Percentiles rank a stretch among this genome's conserved stretches.
Evolutionary conservation across 2,113 vertebrate species (phyloP).

Genomic region (Microtus richardsoni): DNA sequence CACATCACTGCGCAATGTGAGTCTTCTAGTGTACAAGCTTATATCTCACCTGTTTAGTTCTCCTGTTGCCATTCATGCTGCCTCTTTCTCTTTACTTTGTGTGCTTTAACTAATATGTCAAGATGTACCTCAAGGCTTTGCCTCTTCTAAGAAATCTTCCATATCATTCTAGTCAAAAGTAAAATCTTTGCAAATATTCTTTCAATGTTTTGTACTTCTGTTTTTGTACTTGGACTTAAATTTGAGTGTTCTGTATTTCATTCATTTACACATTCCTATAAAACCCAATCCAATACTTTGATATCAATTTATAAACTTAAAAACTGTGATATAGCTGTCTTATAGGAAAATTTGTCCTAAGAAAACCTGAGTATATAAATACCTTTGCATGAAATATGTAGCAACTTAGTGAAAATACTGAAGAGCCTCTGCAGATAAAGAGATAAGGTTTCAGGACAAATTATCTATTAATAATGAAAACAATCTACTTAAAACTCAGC

Average conservation of each 20-base stretch:
- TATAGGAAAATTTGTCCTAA: conserved; percentile 1
- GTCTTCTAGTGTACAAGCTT: background rate
- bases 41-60: background rate
- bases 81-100: background rate
- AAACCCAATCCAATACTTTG: background rate
- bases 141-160: conserved; percentile 3
- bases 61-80: background rate
- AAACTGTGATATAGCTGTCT: background rate
- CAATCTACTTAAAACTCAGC: conserved; percentile 1
- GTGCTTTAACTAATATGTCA: background rate
- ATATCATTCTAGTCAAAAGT: background rate
- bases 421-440: background rate
- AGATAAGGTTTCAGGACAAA: conserved; percentile 27
- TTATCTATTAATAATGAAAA: conserved; percentile 38
- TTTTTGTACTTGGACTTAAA: background rate
- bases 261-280: background rate
- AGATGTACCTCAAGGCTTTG: background rate
- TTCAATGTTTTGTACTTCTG: background rate
- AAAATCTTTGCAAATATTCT: background rate
- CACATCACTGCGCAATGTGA: background rate
- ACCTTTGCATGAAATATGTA: conserved; percentile 51
- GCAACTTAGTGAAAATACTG: background rate
- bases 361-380: background rate
- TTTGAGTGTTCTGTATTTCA: conserved; percentile 16
- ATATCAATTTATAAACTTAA: background rate